Percentiles rank a stretch among this genome's conserved stretches.
These are phyloP conservation scores for Drosophila demipolita DNA, from an alignment of 2,888 invertebrate species.

Conservation along the genomic window DNA sequence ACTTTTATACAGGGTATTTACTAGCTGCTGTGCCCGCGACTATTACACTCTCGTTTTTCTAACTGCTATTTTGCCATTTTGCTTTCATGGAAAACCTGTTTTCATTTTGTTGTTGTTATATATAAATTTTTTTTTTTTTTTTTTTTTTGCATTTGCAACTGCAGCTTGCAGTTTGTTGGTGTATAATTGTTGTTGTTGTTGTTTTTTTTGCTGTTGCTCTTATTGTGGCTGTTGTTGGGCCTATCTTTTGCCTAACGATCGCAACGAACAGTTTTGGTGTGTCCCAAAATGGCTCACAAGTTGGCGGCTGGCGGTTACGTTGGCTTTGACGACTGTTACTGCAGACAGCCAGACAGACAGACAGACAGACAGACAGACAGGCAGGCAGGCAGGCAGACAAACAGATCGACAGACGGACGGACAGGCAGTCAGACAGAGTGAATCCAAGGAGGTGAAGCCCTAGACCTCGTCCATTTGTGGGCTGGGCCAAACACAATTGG, in stretches of 20 bases:
- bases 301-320: slow-evolving; percentile 37
- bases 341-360: not conserved
- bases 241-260: slow-evolving; percentile 28
- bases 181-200: slow-evolving; percentile 3
- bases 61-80: slow-evolving; percentile 37
- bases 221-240: not conserved
- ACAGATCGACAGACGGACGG: not conserved
- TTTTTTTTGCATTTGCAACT: slow-evolving; percentile 21
- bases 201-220: slow-evolving; percentile 2
- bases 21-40: not conserved
- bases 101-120: slow-evolving; percentile 51
- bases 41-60: slow-evolving; percentile 10
- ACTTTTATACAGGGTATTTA: not conserved
- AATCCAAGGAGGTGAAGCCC: slow-evolving; percentile 37
- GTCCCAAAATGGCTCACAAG: slow-evolving; percentile 35
- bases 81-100: slow-evolving; percentile 69
- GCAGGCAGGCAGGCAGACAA: not conserved
- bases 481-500: slow-evolving; percentile 9
- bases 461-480: slow-evolving; percentile 45
- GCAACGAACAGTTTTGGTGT: slow-evolving; percentile 30
- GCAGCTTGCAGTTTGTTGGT: slow-evolving; percentile 17
- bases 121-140: slow-evolving; percentile 7
- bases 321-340: slow-evolving; percentile 20
- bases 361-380: not conserved
- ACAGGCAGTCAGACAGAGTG: not conserved